Conservation (phyloP, 2,113 vertebrate genomes). For the Malurus elegans region DNA sequence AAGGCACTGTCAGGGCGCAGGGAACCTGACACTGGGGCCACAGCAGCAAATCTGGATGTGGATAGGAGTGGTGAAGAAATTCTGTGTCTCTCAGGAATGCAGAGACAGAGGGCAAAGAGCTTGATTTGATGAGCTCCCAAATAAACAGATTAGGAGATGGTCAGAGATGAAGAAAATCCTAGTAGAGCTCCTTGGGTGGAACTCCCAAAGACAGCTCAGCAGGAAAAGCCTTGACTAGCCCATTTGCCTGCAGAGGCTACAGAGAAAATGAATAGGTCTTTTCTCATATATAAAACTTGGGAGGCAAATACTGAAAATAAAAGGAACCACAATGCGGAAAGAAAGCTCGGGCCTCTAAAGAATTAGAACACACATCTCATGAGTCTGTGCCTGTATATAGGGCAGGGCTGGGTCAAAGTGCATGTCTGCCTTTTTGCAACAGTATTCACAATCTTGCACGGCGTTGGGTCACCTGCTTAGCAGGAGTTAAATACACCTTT, state of each 20-base stretch:
- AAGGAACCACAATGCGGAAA: not conserved
- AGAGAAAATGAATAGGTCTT: not conserved
- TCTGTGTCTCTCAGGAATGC: not conserved
- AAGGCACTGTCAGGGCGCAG: fast-evolving
- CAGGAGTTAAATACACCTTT: not conserved
- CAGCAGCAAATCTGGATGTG: not conserved
- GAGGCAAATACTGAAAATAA: not conserved
- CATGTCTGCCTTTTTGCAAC: not conserved
- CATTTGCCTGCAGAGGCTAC: not conserved
- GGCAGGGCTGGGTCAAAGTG: not conserved
- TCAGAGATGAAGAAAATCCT: not conserved
- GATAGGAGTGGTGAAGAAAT: not conserved
- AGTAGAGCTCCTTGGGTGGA: not conserved
- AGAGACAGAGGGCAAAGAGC: not conserved
- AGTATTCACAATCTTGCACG: not conserved
- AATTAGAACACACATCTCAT: not conserved
- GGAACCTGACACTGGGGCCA: not conserved
- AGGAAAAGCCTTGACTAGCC: not conserved
- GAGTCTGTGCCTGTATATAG: not conserved
- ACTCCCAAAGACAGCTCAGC: not conserved
- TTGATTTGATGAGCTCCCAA: not conserved
- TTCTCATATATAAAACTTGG: not conserved
- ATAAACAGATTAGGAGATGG: not conserved
- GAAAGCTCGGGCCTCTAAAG: not conserved
- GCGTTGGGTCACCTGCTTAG: not conserved